phyloP scores from a whole-genome alignment of 1,140 invertebrate species.

The Heliconius congener region DNA sequence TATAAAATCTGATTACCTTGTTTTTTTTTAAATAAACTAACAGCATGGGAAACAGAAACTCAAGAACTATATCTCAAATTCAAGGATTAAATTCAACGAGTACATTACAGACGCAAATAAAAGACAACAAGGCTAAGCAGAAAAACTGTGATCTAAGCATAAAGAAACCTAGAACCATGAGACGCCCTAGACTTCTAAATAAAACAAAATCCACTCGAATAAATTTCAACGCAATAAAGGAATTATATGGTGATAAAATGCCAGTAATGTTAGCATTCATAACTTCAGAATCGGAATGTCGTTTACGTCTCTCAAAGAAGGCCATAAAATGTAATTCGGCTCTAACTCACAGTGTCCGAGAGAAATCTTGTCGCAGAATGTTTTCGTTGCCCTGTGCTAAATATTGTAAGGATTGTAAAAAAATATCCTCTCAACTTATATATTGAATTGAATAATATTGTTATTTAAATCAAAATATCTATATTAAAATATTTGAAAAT shows the following conservation, averaged over 20 bases:
- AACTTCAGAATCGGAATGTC: slow-evolving; percentile 36
- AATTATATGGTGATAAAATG: slow-evolving; percentile 40
- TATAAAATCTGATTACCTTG: not conserved
- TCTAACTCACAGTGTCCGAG: slow-evolving; percentile 1
- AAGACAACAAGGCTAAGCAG: slow-evolving; percentile 17
- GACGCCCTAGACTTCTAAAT: slow-evolving; percentile 15
- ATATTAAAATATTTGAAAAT: slow-evolving; percentile 21
- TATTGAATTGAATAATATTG: slow-evolving; percentile 10
- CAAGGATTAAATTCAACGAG: slow-evolving; percentile 12
- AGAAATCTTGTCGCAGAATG: slow-evolving; percentile 36
- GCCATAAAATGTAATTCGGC: slow-evolving; percentile 22
- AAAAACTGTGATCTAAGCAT: slow-evolving; percentile 23
- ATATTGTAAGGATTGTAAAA: slow-evolving; percentile 48
- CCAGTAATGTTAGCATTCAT: slow-evolving; percentile 50
- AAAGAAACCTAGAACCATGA: slow-evolving; percentile 24
- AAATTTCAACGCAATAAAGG: slow-evolving; percentile 36
- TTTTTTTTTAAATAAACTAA: not conserved
- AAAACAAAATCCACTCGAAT: slow-evolving; percentile 28
- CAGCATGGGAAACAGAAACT: slow-evolving; percentile 45
- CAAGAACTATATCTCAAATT: slow-evolving; percentile 8
- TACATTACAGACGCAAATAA: slow-evolving; percentile 19
- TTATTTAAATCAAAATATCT: not conserved
- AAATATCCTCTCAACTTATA: slow-evolving; percentile 23
- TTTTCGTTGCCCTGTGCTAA: slow-evolving; percentile 47
- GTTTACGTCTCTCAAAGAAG: slow-evolving; percentile 29